These are phyloP conservation scores for Tachysurus vachellii DNA, from an alignment of 2,113 vertebrate species.

Conservation along the genomic window DNA sequence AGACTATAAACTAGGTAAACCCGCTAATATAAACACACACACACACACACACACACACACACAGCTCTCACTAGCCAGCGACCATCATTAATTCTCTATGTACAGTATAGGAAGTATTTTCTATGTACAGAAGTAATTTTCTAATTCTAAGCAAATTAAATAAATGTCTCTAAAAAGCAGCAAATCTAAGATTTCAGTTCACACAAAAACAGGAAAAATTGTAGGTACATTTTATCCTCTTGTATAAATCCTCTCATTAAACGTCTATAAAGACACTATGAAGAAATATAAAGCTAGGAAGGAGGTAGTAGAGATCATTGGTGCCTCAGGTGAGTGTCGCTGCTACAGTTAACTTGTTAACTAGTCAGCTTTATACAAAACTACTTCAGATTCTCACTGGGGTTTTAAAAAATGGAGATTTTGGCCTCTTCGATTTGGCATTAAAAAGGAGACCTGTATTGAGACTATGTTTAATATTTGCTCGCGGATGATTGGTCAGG, in stretches of 20 bases:
- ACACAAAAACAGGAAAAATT: no score
- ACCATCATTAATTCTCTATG: not conserved
- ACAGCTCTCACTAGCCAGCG: not conserved
- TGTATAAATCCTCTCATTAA: no score
- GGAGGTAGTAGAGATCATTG: no score
- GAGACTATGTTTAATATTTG: slow-evolving; percentile 18
- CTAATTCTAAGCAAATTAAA: not conserved
- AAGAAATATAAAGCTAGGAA: not conserved
- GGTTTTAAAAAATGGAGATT: not conserved
- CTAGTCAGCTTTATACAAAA: not conserved
- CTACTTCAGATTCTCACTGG: not conserved
- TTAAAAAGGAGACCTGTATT: not conserved
- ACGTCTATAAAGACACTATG: no score
- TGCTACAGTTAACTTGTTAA: not conserved
- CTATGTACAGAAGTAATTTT: not conserved
- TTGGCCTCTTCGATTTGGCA: no score
- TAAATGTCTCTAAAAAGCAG: not conserved
- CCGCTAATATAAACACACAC: not conserved
- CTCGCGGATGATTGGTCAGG: slow-evolving; percentile 69
- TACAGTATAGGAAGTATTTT: no score
- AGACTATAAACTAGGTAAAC: not conserved
- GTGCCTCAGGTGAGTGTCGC: not conserved
- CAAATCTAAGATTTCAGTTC: not conserved
- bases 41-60: slow-evolving; percentile 5
- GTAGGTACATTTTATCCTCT: no score